Evolutionary conservation across 2,113 vertebrate genomes (phyloP).

Genomic region (Poeciliopsis retropinna): DNA sequence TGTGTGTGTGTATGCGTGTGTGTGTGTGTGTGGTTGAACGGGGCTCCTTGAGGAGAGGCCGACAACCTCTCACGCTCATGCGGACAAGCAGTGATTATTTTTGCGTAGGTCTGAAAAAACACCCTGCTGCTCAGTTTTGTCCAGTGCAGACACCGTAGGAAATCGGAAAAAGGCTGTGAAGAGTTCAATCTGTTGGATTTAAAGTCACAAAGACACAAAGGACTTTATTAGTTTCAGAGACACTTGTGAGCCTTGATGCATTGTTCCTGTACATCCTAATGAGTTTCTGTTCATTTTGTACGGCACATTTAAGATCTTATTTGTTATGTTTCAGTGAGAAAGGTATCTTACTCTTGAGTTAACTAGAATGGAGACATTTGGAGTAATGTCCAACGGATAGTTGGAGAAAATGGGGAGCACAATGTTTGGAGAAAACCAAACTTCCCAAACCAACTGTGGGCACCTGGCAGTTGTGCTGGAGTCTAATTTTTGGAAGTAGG

Average conservation of each 20-base stretch:
- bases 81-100: conserved; percentile 66
- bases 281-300: background rate
- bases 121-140: conserved; percentile 31
- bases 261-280: too few species aligned
- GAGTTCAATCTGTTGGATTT: background rate
- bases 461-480: too few species aligned
- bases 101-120: conserved; percentile 44
- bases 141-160: conserved; percentile 41
- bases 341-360: too few species aligned
- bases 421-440: too few species aligned
- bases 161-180: background rate
- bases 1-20: conserved; percentile 14
- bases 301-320: background rate
- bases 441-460: too few species aligned
- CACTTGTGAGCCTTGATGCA: background rate
- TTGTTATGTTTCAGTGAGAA: too few species aligned
- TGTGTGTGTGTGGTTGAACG: conserved; percentile 37
- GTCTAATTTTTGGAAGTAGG: too few species aligned
- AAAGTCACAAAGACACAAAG: background rate
- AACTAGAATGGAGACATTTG: too few species aligned
- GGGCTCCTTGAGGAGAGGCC: conserved; percentile 58
- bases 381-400: too few species aligned
- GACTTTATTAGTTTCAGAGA: background rate
- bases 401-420: too few species aligned
- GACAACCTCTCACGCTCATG: conserved; percentile 65